A percentile compares a stretch with the other conserved stretches of the same genome.
Conservation (phyloP, 2,888 invertebrate genomes). For the Chalcosyrphus nemorum region DNA sequence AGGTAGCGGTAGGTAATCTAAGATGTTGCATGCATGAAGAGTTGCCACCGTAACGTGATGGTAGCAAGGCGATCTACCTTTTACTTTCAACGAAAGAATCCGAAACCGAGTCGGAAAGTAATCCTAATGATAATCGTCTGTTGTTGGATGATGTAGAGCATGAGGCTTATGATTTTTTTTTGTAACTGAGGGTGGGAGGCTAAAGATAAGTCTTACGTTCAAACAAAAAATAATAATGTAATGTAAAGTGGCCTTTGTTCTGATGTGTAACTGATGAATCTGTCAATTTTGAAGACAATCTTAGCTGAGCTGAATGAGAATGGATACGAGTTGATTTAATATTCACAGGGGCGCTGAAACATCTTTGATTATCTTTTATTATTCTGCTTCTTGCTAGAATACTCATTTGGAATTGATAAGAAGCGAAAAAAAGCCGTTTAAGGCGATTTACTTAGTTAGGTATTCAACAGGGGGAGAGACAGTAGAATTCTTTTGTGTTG, state of each 20-base stretch:
- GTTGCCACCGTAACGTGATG: constrained; percentile 35
- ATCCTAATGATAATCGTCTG: constrained; percentile 33
- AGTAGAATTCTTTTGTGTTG: neutral
- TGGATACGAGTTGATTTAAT: constrained; percentile 4
- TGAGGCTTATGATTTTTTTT: constrained; percentile 7
- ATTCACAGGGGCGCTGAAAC: constrained; percentile 28
- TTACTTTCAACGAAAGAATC: constrained; percentile 52
- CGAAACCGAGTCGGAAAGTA: constrained; percentile 44
- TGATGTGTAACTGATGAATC: constrained; percentile 22
- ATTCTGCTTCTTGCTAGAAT: constrained; percentile 9
- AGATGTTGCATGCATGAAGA: constrained; percentile 52
- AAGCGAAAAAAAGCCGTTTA: constrained; percentile 21
- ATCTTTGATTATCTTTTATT: too few species aligned
- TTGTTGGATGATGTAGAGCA: constrained; percentile 55
- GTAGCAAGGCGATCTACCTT: constrained; percentile 61
- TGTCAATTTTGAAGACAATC: constrained; percentile 41
- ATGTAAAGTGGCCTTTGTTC: constrained; percentile 24
- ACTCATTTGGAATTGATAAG: constrained; percentile 46
- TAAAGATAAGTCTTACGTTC: neutral
- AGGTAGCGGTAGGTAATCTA: constrained; percentile 52
- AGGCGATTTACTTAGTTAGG: constrained; percentile 39
- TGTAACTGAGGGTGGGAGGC: neutral
- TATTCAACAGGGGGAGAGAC: constrained; percentile 54
- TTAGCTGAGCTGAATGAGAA: constrained; percentile 53
- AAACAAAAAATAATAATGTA: constrained; percentile 7